phyloP scores from a whole-genome alignment of 2,113 vertebrate genomes.

The Dolichallabes microphthalmus region DNA sequence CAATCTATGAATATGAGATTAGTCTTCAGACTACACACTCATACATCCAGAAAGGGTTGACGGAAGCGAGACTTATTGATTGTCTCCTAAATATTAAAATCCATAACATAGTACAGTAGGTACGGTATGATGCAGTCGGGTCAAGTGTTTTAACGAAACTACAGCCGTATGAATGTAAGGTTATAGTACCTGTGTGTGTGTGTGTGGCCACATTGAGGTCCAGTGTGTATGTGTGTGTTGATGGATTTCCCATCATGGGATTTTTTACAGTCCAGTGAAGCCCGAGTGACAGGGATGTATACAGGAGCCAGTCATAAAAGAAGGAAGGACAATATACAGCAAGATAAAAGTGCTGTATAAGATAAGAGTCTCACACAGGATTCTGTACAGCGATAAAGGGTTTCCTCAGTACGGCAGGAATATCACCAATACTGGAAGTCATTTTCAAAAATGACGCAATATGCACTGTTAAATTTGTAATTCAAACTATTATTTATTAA shows the following conservation, averaged over 20 bases:
- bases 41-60: constrained; percentile 26
- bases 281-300: neutral
- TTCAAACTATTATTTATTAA: neutral
- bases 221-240: neutral
- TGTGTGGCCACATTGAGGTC: neutral
- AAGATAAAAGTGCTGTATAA: neutral
- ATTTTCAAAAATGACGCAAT: too few relatives aligned
- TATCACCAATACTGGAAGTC: neutral
- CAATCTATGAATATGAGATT: constrained; percentile 40
- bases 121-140: too few relatives aligned
- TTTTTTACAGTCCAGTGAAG: neutral
- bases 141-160: neutral
- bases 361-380: neutral
- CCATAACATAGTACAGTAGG: neutral
- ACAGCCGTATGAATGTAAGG: neutral
- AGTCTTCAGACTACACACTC: constrained; percentile 28
- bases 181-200: neutral
- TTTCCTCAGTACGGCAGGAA: neutral
- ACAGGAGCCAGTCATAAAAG: neutral
- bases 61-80: constrained; percentile 31
- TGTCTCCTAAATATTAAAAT: constrained; percentile 27
- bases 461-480: neutral
- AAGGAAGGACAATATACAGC: neutral
- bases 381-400: neutral
- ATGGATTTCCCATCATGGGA: neutral